A percentile compares a stretch with the other conserved stretches of the same genome.
Evolutionary conservation across 2,797 vertebrate genomes (phyloP).

Genomic region (Distichodus sexfasciatus): DNA sequence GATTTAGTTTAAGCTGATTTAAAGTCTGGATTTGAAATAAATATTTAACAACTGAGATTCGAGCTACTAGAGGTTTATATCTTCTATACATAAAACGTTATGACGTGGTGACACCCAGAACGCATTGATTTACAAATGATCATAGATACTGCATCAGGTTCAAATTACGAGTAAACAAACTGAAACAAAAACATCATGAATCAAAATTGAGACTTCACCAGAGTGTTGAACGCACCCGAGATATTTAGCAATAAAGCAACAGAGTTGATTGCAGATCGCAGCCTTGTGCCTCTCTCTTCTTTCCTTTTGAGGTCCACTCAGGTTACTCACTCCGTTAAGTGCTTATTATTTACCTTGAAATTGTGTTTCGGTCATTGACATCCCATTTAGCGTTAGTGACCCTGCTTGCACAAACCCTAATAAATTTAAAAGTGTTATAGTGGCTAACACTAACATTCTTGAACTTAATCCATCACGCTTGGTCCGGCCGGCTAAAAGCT

Average conservation of each 20-base stretch:
- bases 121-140: too few species aligned
- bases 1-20: neutral
- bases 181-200: neutral
- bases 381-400: constrained; percentile 85
- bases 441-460: constrained; percentile 84
- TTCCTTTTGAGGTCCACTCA: constrained; percentile 58
- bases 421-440: constrained; percentile 84
- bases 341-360: constrained; percentile 85
- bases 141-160: too few species aligned
- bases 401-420: constrained; percentile 82
- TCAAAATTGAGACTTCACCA: neutral
- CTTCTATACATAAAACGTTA: neutral
- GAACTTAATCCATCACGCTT: constrained; percentile 81
- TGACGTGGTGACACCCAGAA: too few species aligned
- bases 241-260: neutral
- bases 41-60: neutral
- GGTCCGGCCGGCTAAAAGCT: constrained; percentile 78
- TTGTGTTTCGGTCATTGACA: constrained; percentile 82
- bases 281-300: neutral
- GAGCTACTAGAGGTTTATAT: neutral
- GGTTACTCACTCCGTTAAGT: constrained; percentile 82
- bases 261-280: too few species aligned
- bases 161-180: neutral
- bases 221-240: neutral
- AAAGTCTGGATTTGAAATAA: neutral